Evolutionary conservation across 2,797 vertebrate genomes (phyloP).

Genomic region (Sebastes steindachneri): DNA sequence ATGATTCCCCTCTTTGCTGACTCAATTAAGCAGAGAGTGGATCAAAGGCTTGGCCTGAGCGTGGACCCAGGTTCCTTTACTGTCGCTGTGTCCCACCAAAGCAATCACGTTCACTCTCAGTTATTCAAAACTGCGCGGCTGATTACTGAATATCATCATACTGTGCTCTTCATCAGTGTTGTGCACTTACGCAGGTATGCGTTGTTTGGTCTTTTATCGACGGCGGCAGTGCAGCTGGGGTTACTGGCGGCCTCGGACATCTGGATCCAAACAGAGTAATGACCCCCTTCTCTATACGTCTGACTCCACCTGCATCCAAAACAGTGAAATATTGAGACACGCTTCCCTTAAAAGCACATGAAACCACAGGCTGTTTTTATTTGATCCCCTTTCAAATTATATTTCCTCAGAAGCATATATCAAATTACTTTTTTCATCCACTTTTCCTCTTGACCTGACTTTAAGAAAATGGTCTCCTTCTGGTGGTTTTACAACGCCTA

Average conservation of each 20-base stretch:
- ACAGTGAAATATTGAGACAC: conserved; percentile 44
- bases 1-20: conserved; percentile 68
- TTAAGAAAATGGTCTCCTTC: neutral
- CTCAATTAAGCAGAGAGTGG: conserved; percentile 62
- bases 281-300: conserved; percentile 79
- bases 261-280: conserved; percentile 80
- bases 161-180: neutral
- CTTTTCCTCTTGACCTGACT: conserved; percentile 12
- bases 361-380: conserved; percentile 1
- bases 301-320: conserved; percentile 78
- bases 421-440: conserved; percentile 3
- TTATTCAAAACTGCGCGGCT: neutral
- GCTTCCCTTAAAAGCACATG: conserved; percentile 14
- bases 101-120: neutral
- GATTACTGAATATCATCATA: neutral
- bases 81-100: conserved; percentile 2
- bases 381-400: conserved; percentile 4
- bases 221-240: conserved; percentile 60
- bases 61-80: conserved; percentile 12
- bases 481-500: neutral
- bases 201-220: conserved; percentile 72
- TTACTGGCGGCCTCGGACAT: conserved; percentile 28
- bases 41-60: conserved; percentile 47
- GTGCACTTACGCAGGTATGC: conserved; percentile 75
- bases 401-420: conserved; percentile 5